Evolutionary conservation across 2,797 vertebrate genomes (phyloP), one percentile per base, ranked within the genome.

Genomic region (Scomberomorus guttatus): DNA sequence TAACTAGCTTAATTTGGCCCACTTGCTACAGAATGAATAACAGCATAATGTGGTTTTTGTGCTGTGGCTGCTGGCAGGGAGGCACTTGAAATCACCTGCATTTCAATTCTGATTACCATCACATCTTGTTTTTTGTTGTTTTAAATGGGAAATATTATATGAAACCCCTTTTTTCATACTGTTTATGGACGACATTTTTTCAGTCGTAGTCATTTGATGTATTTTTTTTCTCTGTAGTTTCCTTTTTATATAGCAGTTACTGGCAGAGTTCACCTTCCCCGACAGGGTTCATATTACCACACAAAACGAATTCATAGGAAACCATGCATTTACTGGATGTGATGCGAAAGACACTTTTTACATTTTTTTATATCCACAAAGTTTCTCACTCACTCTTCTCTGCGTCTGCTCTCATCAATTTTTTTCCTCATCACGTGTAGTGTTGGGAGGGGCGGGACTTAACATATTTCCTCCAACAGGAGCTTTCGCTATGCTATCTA

Each of bases 1-100:
- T 82, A 84, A 5, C 70, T 62, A 76, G 75, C 56, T 79, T 56
- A 48, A 24, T 72, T 68, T 25, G 64, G 32, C 70, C 60, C 75
- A 76, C 69, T 76, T 76, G 60, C 22, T 75, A 24, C 74, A 78
- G 50, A 54, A 62, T 70, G 59, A 75, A 54, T 72, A 55, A 55
- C 22, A 8, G 42, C 50, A 34, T 58, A 3, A 60, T 82, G 76
- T 64, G 79, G 75, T 63, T 27, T 71, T 50, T 52, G 17, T 13
- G 0, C 68, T 50, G 27, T 15, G 34, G 66, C 50, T 62, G 65
- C 34, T 80, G 70, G 54, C 39, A 61, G 20, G 18, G 34, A 58
- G 42, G 61, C 39, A 32, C 22, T 51, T 55, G 1, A 76, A 54
- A 64, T 76, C 71, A 82, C 71, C 59, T 80, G 51, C 22, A 39